Conservation (phyloP, 1,140 invertebrate species). For the Camponotus pennsylvanicus region DNA sequence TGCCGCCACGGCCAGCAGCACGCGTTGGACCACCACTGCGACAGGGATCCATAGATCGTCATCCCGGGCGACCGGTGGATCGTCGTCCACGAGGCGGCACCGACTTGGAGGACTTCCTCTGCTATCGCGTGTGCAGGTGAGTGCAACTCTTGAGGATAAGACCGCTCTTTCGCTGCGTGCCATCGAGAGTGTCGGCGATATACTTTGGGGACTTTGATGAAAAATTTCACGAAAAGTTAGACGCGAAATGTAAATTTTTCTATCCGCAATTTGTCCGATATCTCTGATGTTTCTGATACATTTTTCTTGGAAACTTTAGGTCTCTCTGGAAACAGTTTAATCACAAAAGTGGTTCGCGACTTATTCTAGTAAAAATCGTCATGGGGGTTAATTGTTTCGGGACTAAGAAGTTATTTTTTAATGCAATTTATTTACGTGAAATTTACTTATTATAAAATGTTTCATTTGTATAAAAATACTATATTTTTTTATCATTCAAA, state of each 20-base stretch:
- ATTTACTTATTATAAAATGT: not conserved
- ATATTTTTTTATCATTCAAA: not conserved
- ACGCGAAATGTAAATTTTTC: not conserved
- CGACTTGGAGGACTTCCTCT: constrained; percentile 31
- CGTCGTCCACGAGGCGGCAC: constrained; percentile 20
- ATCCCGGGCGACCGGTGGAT: constrained; percentile 46
- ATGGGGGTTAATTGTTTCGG: not conserved
- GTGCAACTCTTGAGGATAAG: constrained; percentile 23
- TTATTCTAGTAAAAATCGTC: not conserved
- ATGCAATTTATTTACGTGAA: not conserved
- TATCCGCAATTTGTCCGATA: not conserved
- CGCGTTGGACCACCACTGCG: constrained; percentile 39
- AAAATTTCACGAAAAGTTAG: not conserved
- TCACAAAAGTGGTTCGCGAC: not conserved
- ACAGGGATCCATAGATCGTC: constrained; percentile 64
- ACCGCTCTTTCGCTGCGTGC: not conserved
- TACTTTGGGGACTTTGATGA: not conserved
- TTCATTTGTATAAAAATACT: not conserved
- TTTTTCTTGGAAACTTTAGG: not conserved
- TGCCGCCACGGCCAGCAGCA: constrained; percentile 80
- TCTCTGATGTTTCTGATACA: not conserved
- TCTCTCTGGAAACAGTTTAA: not conserved
- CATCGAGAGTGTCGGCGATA: not conserved
- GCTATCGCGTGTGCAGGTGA: constrained; percentile 65
- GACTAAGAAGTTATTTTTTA: not conserved